These are phyloP conservation scores for Tribolium castaneum DNA, from an alignment of 1,140 invertebrate species.

Conservation along the genomic window DNA sequence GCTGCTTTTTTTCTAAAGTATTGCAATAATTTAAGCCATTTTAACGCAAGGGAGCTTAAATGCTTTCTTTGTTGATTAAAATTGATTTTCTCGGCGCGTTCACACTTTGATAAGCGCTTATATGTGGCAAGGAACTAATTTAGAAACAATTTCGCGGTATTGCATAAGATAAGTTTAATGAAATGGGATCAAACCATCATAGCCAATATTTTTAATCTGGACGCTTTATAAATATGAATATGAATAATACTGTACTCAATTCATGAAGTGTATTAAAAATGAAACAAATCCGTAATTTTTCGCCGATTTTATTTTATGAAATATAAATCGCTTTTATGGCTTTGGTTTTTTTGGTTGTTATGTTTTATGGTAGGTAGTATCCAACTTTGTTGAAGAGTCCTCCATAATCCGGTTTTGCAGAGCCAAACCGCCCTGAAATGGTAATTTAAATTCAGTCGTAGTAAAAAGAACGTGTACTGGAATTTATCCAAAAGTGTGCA, in stretches of 20 bases:
- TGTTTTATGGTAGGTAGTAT: neutral
- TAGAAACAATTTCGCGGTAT: too few relatives aligned
- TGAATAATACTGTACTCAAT: too few relatives aligned
- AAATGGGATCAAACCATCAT: too few relatives aligned
- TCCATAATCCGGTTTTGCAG: neutral
- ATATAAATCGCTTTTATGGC: neutral
- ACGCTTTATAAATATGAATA: too few relatives aligned
- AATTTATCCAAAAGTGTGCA: neutral
- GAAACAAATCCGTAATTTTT: too few relatives aligned
- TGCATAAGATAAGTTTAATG: too few relatives aligned
- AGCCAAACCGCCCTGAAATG: neutral
- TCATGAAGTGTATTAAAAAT: too few relatives aligned
- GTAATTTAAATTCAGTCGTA: neutral
- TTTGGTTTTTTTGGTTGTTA: neutral
- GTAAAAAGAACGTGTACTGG: constrained; percentile 9
- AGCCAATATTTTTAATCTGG: too few relatives aligned
- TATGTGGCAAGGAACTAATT: too few relatives aligned
- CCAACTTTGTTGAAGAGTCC: neutral
- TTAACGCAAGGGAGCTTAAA: neutral
- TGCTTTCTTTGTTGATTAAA: neutral
- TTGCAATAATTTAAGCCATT: neutral
- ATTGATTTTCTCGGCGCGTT: neutral
- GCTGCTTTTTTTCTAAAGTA: neutral
- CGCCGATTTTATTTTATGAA: too few relatives aligned
- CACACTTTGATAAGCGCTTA: too few relatives aligned